These are phyloP conservation scores for Aradophagus sp. DNA, from an alignment of 1,140 invertebrate genomes.

Conservation along the genomic window DNA sequence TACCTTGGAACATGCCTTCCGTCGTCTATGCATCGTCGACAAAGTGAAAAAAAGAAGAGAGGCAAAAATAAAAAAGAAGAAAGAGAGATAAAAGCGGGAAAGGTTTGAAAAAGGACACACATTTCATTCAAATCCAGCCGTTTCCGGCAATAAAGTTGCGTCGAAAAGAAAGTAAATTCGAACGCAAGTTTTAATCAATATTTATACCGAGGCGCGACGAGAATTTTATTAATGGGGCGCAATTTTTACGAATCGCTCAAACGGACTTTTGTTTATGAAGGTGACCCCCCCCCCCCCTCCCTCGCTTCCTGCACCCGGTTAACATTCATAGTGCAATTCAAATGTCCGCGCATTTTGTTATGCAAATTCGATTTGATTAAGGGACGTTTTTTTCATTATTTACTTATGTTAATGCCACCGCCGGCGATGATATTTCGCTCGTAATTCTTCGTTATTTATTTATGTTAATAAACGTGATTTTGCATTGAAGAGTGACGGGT, in stretches of 20 bases:
- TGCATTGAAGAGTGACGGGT: too few species aligned
- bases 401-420: conserved; percentile 6
- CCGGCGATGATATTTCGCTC: too few species aligned
- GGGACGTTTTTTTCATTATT: conserved; percentile 7
- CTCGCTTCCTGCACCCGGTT: conserved; percentile 6
- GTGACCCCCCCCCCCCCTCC: not conserved
- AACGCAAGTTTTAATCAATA: conserved; percentile 12
- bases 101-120: too few species aligned
- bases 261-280: conserved; percentile 17
- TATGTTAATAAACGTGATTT: too few species aligned
- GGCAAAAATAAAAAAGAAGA: too few species aligned
- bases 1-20: conserved; percentile 15
- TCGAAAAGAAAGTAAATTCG: not conserved
- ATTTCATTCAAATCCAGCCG: too few species aligned
- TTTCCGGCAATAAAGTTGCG: not conserved
- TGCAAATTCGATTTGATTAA: conserved; percentile 9
- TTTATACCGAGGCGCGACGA: conserved; percentile 6
- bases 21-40: conserved; percentile 4
- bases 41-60: not conserved
- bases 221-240: conserved; percentile 24
- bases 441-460: too few species aligned
- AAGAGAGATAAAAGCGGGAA: too few species aligned
- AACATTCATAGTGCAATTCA: conserved; percentile 11
- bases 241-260: conserved; percentile 14
- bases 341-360: conserved; percentile 6